Evolutionary conservation across 2,797 vertebrate genomes (phyloP).

Genomic region (Florisuga fusca): DNA sequence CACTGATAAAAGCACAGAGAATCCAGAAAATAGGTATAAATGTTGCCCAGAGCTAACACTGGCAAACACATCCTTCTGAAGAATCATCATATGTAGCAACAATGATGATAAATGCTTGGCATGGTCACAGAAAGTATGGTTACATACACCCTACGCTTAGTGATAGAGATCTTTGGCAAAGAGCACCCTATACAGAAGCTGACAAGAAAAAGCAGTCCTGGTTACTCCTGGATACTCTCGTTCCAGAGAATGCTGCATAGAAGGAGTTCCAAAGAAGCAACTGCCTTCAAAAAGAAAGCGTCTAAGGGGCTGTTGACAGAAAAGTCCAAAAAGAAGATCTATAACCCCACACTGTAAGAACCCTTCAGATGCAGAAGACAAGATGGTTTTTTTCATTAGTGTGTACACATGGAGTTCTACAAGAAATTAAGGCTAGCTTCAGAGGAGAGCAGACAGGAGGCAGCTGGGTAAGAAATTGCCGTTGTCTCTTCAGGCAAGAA

Average conservation of each 20-base stretch:
- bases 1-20: background rate
- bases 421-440: background rate
- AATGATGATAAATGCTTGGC: background rate
- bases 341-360: background rate
- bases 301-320: background rate
- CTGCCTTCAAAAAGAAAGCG: background rate
- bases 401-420: background rate
- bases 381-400: background rate
- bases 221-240: background rate
- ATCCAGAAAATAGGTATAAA: background rate
- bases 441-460: background rate
- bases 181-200: background rate
- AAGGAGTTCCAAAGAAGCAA: background rate
- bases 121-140: background rate
- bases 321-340: background rate
- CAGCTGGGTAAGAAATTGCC: background rate
- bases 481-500: background rate
- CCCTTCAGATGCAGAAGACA: background rate
- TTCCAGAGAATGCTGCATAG: background rate
- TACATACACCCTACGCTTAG: background rate
- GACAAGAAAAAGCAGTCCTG: accelerated
- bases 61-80: background rate
- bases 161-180: background rate
- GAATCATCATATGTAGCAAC: background rate
- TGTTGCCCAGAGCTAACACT: background rate